phyloP scores from a whole-genome alignment of 2,797 vertebrate species.

The Scarus forsteni region DNA sequence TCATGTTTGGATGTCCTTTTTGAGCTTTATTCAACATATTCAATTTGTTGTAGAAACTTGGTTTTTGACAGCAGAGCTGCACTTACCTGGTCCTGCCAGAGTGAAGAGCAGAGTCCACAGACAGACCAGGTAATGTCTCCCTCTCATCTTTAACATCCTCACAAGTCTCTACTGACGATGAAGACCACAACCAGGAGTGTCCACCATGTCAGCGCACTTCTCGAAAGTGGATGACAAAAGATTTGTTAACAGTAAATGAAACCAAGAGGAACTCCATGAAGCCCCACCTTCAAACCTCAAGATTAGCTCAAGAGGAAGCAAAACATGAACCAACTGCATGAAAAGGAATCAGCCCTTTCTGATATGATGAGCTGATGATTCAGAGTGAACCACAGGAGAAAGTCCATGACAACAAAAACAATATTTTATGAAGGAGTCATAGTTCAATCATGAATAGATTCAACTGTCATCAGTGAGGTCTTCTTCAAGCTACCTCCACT shows the following conservation, averaged over 20 bases:
- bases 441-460: too few species aligned
- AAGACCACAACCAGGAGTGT: background rate
- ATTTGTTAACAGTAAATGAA: constrained; percentile 46
- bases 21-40: too few species aligned
- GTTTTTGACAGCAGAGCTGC: too few species aligned
- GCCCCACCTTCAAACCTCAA: constrained; percentile 73
- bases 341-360: constrained; percentile 5
- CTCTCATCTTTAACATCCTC: constrained; percentile 30
- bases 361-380: background rate
- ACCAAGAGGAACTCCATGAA: constrained; percentile 67
- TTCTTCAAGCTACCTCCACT: too few species aligned
- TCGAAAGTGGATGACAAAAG: constrained; percentile 2
- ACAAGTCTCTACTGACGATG: constrained; percentile 1
- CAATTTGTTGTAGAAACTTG: too few species aligned
- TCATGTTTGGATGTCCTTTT: too few species aligned
- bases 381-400: too few species aligned
- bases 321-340: background rate
- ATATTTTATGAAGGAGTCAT: too few species aligned
- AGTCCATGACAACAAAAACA: background rate
- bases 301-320: constrained; percentile 53
- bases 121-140: constrained; percentile 21
- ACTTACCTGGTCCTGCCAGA: constrained; percentile 60
- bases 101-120: constrained; percentile 53
- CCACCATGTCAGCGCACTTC: constrained; percentile 41
- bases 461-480: too few species aligned